Evolutionary conservation across 1,140 invertebrate species (phyloP), one percentile per base, ranked within the genome.

Genomic region (Drosophila baimaii): DNA sequence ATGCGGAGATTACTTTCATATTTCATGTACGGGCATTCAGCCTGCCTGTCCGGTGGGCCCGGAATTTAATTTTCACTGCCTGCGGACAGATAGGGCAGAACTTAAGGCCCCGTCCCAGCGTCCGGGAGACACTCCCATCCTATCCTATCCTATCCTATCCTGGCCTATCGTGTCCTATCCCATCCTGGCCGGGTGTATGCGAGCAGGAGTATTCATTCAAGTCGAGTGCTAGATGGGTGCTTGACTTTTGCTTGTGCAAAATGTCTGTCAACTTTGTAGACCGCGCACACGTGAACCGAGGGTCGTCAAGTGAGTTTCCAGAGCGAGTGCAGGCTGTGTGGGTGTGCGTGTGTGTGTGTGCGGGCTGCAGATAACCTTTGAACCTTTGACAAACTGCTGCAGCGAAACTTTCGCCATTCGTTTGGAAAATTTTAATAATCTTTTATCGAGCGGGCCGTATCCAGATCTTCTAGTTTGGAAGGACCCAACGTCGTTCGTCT

Each of bases 361-460:
- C 64, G 49, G 51, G 73, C 19, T 55, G 58, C 51, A 77, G 73
- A 77, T 77, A 77, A 77, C 74, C 74, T 77, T 77, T 77, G 64
- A 78, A 62, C 63, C 84, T 81, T 85, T 82, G 79, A 84, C 68
- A 81, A 84, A 85, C 81, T 81, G 77, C 63, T 77, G 66, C 73
- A 73, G 73, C 78, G 65, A 83, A 83, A 78, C 71, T 78, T 79
- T 69, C 76, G 66, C 64, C 79, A 80, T 71, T 89, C 84, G 79
- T 65, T 89, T 80, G 80, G 77, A 84, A 84, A 77, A 88, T 84
- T 88, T 88, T 88, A 88, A 88, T 88, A 88, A 89, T 88, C 83
- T 79, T 88, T 70, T 80, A 89, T 89, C 84, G 79, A 79, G 73
- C 71, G 49, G 69, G 47, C 73, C 52, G 39, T 37, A 74, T 77